phyloP scores from a whole-genome alignment of 2,888 invertebrate genomes.

The Autographa pulchrina region DNA sequence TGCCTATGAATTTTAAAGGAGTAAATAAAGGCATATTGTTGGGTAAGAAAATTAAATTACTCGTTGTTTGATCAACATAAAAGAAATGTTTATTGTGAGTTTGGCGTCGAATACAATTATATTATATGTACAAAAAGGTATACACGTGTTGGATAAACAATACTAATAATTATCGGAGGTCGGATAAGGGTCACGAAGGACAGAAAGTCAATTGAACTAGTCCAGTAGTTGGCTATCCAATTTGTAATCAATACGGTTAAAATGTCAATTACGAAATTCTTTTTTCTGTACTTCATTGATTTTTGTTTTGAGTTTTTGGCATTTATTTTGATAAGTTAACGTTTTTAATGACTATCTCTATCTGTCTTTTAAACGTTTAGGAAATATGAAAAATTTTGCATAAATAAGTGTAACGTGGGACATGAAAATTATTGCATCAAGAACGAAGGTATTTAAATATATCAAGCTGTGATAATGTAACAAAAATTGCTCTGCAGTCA shows the following conservation, averaged over 20 bases:
- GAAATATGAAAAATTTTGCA: too few species aligned
- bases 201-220: not conserved
- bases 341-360: too few species aligned
- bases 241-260: not conserved
- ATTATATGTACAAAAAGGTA: not conserved
- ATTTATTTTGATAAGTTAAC: too few species aligned
- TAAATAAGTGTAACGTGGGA: too few species aligned
- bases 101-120: not conserved
- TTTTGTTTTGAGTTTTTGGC: too few species aligned
- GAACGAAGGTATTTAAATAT: too few species aligned
- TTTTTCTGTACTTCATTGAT: too few species aligned
- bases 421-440: too few species aligned
- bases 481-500: too few species aligned
- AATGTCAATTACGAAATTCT: too few species aligned
- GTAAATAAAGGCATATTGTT: not conserved
- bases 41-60: not conserved
- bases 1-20: slow-evolving; percentile 1
- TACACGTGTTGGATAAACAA: not conserved
- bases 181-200: not conserved
- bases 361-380: too few species aligned
- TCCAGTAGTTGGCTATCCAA: not conserved
- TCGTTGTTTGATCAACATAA: not conserved
- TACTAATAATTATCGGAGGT: not conserved
- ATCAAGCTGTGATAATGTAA: too few species aligned
- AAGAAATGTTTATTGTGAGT: slow-evolving; percentile 4